These are phyloP conservation scores for Takifugu ocellatus DNA, from an alignment of 2,797 vertebrate genomes.

Conservation along the genomic window DNA sequence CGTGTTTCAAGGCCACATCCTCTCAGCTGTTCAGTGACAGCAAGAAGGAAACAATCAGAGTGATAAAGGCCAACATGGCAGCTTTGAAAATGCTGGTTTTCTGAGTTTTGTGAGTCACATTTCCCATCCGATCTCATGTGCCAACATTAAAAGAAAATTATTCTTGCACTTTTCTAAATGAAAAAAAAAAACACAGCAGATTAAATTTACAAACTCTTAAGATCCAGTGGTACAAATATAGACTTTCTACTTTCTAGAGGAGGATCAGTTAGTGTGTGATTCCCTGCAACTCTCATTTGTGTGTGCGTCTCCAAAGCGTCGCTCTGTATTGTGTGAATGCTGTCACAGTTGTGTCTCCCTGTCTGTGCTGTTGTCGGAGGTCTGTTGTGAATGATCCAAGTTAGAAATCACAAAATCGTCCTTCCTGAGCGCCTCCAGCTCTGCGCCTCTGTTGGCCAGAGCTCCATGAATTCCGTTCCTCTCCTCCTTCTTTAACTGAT, in stretches of 20 bases:
- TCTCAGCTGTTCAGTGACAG: conserved; percentile 11
- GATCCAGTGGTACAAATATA: conserved; percentile 69
- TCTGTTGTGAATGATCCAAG: conserved; percentile 50
- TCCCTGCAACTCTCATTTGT: conserved; percentile 59
- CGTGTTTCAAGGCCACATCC: conserved; percentile 47
- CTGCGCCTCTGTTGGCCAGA: conserved; percentile 58
- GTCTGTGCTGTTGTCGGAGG: conserved; percentile 55
- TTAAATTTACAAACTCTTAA: conserved; percentile 56
- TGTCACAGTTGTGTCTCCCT: conserved; percentile 69
- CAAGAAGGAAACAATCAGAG: conserved; percentile 24
- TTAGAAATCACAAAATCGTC: conserved; percentile 60
- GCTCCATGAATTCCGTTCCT: conserved; percentile 32
- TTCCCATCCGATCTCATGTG: conserved; percentile 22
- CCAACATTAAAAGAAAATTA: conserved; percentile 30
- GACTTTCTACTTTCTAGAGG: conserved; percentile 53
- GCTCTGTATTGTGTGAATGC: conserved; percentile 7
- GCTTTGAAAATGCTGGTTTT: conserved; percentile 53
- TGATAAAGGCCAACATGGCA: conserved; percentile 38
- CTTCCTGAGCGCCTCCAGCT: conserved; percentile 68
- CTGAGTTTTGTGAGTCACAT: conserved; percentile 22
- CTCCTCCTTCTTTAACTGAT: conserved; percentile 62
- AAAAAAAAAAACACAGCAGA: conserved; percentile 29
- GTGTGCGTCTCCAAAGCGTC: conserved; percentile 13
- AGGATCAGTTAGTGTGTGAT: conserved; percentile 49
- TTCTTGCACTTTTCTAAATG: conserved; percentile 10